A percentile compares a stretch with the other conserved stretches of the same genome.
These are phyloP conservation scores for Autographa gamma DNA, from an alignment of 2,888 invertebrate genomes.

Conservation along the genomic window DNA sequence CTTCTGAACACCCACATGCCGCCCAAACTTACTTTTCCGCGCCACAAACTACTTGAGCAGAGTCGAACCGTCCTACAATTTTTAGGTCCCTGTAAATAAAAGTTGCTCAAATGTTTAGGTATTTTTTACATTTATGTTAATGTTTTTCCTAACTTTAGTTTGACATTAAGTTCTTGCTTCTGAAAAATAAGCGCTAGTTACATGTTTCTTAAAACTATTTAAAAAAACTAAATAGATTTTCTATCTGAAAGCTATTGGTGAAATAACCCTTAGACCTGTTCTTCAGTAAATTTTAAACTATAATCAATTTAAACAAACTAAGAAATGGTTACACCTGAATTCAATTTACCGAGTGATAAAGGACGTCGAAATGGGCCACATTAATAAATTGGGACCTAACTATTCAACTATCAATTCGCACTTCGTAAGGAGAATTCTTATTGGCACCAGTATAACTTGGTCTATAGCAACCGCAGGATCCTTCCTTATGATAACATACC, in stretches of 20 bases:
- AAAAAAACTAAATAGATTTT: too few relatives aligned
- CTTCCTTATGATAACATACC: conserved; percentile 23
- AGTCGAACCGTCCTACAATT: not conserved
- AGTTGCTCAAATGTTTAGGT: too few relatives aligned
- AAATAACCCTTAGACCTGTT: too few relatives aligned
- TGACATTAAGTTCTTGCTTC: too few relatives aligned
- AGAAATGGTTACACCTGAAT: not conserved
- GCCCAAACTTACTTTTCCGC: not conserved
- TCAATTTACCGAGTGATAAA: conserved; percentile 13
- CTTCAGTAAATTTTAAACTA: not conserved
- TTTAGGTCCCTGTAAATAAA: not conserved
- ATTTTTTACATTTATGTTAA: too few relatives aligned
- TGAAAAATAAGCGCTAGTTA: too few relatives aligned
- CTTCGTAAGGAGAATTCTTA: conserved; percentile 61
- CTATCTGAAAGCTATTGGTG: too few relatives aligned
- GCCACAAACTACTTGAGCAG: not conserved
- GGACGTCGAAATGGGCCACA: conserved; percentile 41
- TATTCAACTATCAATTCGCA: conserved; percentile 66
- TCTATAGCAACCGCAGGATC: conserved; percentile 28
- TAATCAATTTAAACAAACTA: conserved; percentile 4
- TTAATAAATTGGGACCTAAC: conserved; percentile 70
- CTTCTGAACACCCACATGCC: conserved; percentile 34
- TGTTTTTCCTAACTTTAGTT: too few relatives aligned
- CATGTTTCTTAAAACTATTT: too few relatives aligned
- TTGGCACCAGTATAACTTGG: conserved; percentile 62